Conservation (phyloP, 2,888 invertebrate species). For the Agrotis exclamationis region DNA sequence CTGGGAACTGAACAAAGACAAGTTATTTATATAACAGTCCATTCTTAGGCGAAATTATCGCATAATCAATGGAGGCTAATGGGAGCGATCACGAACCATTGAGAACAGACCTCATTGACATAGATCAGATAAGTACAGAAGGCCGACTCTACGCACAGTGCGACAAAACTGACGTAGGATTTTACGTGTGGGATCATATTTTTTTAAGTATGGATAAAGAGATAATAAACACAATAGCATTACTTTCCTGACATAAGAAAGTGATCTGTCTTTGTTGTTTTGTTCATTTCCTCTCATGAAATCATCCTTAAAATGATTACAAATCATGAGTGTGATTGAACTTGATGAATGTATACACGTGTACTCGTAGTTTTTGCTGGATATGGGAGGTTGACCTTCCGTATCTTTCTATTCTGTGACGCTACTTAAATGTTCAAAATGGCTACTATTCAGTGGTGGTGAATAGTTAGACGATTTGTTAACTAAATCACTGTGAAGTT, state of each 20-base stretch:
- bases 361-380: neutral
- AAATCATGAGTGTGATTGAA: neutral
- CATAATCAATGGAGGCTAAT: constrained; percentile 63
- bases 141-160: neutral
- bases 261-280: too few relatives aligned
- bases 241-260: too few relatives aligned
- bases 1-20: constrained; percentile 54
- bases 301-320: too few relatives aligned
- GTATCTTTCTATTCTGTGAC: neutral
- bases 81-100: constrained; percentile 54
- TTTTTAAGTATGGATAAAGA: too few relatives aligned
- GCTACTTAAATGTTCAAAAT: constrained; percentile 32
- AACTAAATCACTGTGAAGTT: constrained; percentile 61
- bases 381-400: neutral
- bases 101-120: constrained; percentile 34
- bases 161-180: too few relatives aligned
- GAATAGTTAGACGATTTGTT: constrained; percentile 64
- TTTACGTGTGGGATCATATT: too few relatives aligned
- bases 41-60: constrained; percentile 59
- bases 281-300: too few relatives aligned
- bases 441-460: constrained; percentile 48
- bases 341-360: neutral
- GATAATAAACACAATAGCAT: too few relatives aligned
- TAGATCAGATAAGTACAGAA: neutral
- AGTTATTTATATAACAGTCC: constrained; percentile 60